Base-by-base conservation (phyloP, 2,888 invertebrate genomes). In the Mactromeris polynyma region DNA sequence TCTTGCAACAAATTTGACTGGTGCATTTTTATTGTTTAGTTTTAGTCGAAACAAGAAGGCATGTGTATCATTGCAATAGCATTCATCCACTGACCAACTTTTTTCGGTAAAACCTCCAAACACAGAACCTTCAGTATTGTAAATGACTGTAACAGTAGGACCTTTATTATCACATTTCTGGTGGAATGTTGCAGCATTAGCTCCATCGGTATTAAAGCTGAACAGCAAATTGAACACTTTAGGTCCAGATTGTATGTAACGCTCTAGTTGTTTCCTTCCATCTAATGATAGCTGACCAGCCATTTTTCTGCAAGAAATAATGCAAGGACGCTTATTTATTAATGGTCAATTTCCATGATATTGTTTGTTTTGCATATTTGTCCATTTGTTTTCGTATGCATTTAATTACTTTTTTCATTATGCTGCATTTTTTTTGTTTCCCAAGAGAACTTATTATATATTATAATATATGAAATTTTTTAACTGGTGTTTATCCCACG, bases 111-210 rank as follows among this genome's bases (percentile, higher is more conserved):
- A 93, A 0, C 93, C 94, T 0, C 93, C 94, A 81, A 86, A 94
- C 21, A 93, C 87, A 33, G 88, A 91, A 21, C 88, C 89, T 19
- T 87, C 40, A 0, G 91, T 89, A 84, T 94, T 92, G 77, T 92
- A 94, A 11, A 93, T n/a, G 0, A 93, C 91, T 0, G 92, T 90
- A 0, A 94, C 90, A 6, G 93, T 93, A 0, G 93, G 90, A 0
- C 93, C 93, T 85, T 93, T 85, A 69, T 92, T 90, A 90, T 94
- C 87, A 85, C 94, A 94, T 51, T 86, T 85, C 73, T 89, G 78
- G 51, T 94, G 94, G 81, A 94, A 94, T 14, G 89, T 86, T 31
- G 81, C 33, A 17, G 93, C 85, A 9, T 64, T 58, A 78, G 92
- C 90, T 0, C 93, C 93, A 54, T 94, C 93, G 36, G 87, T 64